These are phyloP conservation scores for Neosalanx taihuensis DNA, from an alignment of 2,797 vertebrate species.

Conservation along the genomic window DNA sequence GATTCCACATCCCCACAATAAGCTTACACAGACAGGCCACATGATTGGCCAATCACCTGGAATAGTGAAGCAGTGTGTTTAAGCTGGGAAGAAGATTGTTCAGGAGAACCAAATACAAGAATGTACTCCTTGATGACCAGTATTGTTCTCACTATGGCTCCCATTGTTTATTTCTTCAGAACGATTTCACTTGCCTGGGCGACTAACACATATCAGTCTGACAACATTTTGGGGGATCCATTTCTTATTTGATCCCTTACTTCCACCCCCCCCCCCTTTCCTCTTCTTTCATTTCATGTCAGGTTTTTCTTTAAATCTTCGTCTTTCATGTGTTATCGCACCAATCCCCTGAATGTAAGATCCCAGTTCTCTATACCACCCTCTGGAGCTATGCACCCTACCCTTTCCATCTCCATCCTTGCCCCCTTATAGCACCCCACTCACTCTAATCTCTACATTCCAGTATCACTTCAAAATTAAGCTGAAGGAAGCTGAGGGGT, in stretches of 20 bases:
- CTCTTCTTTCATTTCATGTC: slow-evolving; percentile 55
- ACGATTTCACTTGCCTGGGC: slow-evolving; percentile 33
- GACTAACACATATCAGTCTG: slow-evolving; percentile 37
- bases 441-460: slow-evolving; percentile 65
- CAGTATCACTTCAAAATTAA: slow-evolving; percentile 70
- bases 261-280: slow-evolving; percentile 35
- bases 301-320: slow-evolving; percentile 40
- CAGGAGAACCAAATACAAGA: slow-evolving; percentile 49
- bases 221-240: slow-evolving; percentile 38
- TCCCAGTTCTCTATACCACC: slow-evolving; percentile 58
- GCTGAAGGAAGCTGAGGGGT: slow-evolving; percentile 56
- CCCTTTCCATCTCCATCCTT: slow-evolving; percentile 41
- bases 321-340: slow-evolving; percentile 45
- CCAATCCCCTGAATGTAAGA: slow-evolving; percentile 51
- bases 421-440: slow-evolving; percentile 37
- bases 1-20: slow-evolving; percentile 70
- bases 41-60: slow-evolving; percentile 70
- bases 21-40: slow-evolving; percentile 73
- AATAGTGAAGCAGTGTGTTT: slow-evolving; percentile 66
- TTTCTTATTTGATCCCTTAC: slow-evolving; percentile 6
- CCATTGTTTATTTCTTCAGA: slow-evolving; percentile 43
- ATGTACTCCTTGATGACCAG: slow-evolving; percentile 38
- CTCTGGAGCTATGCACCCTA: slow-evolving; percentile 54
- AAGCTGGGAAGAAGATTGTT: slow-evolving; percentile 56
- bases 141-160: slow-evolving; percentile 8